phyloP scores from a whole-genome alignment of 2,113 vertebrate genomes.

The Trematomus loennbergii region DNA sequence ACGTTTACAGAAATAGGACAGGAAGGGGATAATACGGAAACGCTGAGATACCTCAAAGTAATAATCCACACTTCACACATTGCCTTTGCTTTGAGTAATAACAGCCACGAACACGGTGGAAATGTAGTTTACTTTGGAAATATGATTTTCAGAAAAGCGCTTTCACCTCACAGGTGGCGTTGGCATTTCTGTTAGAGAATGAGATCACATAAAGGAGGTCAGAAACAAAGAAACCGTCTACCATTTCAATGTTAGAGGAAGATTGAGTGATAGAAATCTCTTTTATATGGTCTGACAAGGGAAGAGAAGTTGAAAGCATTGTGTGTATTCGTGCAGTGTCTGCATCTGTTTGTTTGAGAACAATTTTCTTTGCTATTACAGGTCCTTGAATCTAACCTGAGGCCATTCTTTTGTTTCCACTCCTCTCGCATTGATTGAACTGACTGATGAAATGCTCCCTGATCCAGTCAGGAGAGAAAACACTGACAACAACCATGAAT shows the following conservation, averaged over 20 bases:
- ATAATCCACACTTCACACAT: slow-evolving; percentile 35
- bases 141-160: slow-evolving; percentile 30
- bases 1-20: slow-evolving; percentile 35
- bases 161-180: not conserved
- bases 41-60: slow-evolving; percentile 15
- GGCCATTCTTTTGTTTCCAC: slow-evolving; percentile 21
- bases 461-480: slow-evolving; percentile 64
- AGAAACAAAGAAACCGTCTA: slow-evolving; percentile 6
- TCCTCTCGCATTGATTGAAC: slow-evolving; percentile 52
- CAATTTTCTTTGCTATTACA: slow-evolving; percentile 7
- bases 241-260: slow-evolving; percentile 13
- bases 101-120: slow-evolving; percentile 8
- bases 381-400: slow-evolving; percentile 33
- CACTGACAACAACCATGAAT: slow-evolving; percentile 50
- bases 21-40: slow-evolving; percentile 10
- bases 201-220: not conserved
- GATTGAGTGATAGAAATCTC: slow-evolving; percentile 4
- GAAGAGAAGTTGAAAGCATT: not conserved
- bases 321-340: not conserved
- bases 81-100: slow-evolving; percentile 24
- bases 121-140: slow-evolving; percentile 35
- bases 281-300: not conserved
- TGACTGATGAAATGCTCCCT: slow-evolving; percentile 61
- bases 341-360: slow-evolving; percentile 20
- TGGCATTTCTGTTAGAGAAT: slow-evolving; percentile 29